Percentiles rank a stretch among this genome's conserved stretches.
Evolutionary conservation across 92 coral and sea anemone genomes (phyloP).

Genomic region (Bergia puertoricense): DNA sequence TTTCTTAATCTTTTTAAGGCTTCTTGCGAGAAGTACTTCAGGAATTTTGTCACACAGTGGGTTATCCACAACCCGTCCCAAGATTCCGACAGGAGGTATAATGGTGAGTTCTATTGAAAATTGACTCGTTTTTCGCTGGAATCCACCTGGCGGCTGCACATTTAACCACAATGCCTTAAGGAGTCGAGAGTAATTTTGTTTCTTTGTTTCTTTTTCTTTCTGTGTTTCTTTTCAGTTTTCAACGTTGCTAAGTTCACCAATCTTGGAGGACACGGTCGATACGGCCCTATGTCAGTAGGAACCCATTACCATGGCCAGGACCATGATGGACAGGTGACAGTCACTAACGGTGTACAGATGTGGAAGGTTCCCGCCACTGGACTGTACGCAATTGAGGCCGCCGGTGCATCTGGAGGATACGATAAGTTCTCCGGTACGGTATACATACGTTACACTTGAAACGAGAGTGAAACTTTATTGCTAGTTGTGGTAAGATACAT

Average conservation of each 20-base stretch:
- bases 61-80: conserved; percentile 77
- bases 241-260: conserved; percentile 82
- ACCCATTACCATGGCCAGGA: conserved; percentile 74
- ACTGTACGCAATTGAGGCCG: conserved; percentile 82
- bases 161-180: no score
- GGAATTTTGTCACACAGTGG: conserved; percentile 91
- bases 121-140: not conserved
- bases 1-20: conserved; percentile 26
- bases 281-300: conserved; percentile 77
- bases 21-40: conserved; percentile 97
- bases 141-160: not conserved
- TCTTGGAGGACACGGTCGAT: conserved; percentile 78
- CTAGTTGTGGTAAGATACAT: no score
- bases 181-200: not conserved
- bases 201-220: not conserved
- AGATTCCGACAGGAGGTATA: conserved; percentile 72
- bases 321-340: conserved; percentile 81
- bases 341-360: conserved; percentile 81
- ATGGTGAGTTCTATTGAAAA: conserved; percentile 56
- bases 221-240: conserved; percentile 50
- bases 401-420: conserved; percentile 88
- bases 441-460: not conserved
- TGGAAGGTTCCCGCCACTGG: conserved; percentile 94
- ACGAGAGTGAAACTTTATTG: not conserved
- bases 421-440: conserved; percentile 83